Evolutionary conservation across 2,113 vertebrate species (phyloP).

Genomic region (Nipponia nippon): DNA sequence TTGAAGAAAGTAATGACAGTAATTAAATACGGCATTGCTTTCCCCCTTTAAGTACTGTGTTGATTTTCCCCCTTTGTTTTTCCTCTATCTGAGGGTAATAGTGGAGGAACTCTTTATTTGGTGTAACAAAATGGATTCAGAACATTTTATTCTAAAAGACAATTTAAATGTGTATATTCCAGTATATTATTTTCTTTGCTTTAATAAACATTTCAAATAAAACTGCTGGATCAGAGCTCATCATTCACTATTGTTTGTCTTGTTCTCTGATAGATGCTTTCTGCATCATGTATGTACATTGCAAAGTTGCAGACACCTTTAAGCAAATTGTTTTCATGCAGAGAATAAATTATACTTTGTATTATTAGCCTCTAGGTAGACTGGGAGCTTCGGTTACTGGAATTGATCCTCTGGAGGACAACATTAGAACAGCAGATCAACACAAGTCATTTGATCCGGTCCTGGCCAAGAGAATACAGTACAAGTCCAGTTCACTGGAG

Average conservation of each 20-base stretch:
- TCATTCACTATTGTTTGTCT: neutral
- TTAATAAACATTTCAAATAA: neutral
- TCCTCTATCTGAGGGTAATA: neutral
- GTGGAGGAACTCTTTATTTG: neutral
- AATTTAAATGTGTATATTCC: neutral
- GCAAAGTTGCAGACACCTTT: neutral
- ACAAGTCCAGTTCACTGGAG: slow-evolving; percentile 85
- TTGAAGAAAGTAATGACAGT: slow-evolving; percentile 45
- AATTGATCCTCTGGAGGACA: slow-evolving; percentile 91
- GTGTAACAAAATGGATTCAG: neutral
- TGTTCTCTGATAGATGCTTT: neutral
- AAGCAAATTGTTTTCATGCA: slow-evolving; percentile 29
- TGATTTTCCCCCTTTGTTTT: neutral
- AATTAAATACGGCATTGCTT: slow-evolving; percentile 19
- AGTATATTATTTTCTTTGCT: neutral
- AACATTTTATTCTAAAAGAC: neutral
- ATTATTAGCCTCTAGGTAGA: slow-evolving; percentile 86
- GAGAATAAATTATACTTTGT: slow-evolving; percentile 29
- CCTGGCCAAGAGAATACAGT: slow-evolving; percentile 78
- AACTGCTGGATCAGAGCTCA: neutral
- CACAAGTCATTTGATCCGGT: slow-evolving; percentile 88
- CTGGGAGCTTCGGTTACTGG: slow-evolving; percentile 88
- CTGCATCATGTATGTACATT: neutral
- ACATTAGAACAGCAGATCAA: slow-evolving; percentile 83
- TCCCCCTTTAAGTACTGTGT: neutral